phyloP scores from a whole-genome alignment of 2,888 invertebrate genomes.

The Tachina grossa region DNA sequence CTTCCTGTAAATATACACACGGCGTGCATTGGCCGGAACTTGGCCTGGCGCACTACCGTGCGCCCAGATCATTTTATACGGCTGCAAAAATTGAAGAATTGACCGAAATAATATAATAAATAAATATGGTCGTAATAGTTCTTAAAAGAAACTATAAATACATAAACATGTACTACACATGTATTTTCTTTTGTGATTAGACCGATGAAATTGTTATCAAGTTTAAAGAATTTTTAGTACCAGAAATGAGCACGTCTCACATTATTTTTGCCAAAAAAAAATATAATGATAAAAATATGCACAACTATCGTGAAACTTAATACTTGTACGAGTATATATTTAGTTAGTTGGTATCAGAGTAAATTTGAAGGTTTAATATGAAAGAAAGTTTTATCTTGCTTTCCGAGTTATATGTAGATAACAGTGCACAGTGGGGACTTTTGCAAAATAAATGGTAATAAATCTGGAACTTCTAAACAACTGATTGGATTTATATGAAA shows the following conservation, averaged over 20 bases:
- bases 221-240: background rate
- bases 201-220: background rate
- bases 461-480: no score
- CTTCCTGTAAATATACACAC: no score
- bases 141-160: background rate
- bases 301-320: constrained; percentile 11
- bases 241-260: background rate
- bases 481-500: no score
- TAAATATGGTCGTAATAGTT: background rate
- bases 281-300: background rate
- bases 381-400: constrained; percentile 19
- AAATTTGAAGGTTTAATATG: constrained; percentile 14
- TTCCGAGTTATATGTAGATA: constrained; percentile 38
- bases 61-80: no score
- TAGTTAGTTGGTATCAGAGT: constrained; percentile 1
- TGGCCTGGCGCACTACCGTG: no score
- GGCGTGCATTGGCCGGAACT: no score
- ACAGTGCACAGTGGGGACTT: no score
- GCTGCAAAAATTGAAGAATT: no score
- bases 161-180: no score
- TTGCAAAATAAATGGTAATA: no score
- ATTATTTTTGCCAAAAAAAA: background rate
- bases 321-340: no score
- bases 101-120: background rate
- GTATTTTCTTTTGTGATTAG: background rate